A percentile compares a stretch with the other conserved stretches of the same genome.
Conservation (phyloP, 2,113 vertebrate genomes). For the Sebastes schlegelii region DNA sequence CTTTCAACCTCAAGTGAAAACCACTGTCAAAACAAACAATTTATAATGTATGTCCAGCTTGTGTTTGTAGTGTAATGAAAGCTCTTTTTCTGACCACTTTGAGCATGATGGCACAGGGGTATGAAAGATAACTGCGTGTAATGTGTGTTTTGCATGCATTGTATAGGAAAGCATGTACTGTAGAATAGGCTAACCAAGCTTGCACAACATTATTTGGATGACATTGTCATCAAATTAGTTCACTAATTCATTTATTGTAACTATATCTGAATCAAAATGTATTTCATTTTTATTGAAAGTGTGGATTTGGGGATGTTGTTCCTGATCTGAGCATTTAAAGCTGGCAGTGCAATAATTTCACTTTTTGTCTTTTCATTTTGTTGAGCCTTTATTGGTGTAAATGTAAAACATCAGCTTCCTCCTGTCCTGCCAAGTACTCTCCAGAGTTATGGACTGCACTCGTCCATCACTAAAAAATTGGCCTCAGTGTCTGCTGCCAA, state of each 20-base stretch:
- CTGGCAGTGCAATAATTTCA: slow-evolving; percentile 2
- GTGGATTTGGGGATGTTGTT: background rate
- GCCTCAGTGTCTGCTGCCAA: slow-evolving; percentile 61
- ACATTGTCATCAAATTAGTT: background rate
- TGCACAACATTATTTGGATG: background rate
- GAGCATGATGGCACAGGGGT: background rate
- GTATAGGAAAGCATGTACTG: background rate
- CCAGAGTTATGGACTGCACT: slow-evolving; percentile 52
- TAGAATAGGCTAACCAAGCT: background rate
- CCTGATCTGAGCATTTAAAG: slow-evolving; percentile 16
- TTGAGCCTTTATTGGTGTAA: slow-evolving; percentile 41
- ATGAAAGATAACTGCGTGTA: background rate
- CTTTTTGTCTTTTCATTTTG: slow-evolving; percentile 38
- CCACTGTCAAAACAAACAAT: too few relatives aligned
- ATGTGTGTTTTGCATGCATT: background rate
- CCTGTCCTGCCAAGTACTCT: slow-evolving; percentile 47
- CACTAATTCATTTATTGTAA: background rate
- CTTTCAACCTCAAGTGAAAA: slow-evolving; percentile 25
- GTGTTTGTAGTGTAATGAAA: background rate
- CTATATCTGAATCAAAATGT: background rate
- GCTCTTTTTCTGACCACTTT: slow-evolving; percentile 3
- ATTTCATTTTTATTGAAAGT: background rate
- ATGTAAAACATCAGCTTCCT: slow-evolving; percentile 50
- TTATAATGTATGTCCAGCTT: slow-evolving; percentile 1
- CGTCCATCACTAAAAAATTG: slow-evolving; percentile 70